Conservation (phyloP, 2,113 vertebrate genomes). For the Apus apus region DNA sequence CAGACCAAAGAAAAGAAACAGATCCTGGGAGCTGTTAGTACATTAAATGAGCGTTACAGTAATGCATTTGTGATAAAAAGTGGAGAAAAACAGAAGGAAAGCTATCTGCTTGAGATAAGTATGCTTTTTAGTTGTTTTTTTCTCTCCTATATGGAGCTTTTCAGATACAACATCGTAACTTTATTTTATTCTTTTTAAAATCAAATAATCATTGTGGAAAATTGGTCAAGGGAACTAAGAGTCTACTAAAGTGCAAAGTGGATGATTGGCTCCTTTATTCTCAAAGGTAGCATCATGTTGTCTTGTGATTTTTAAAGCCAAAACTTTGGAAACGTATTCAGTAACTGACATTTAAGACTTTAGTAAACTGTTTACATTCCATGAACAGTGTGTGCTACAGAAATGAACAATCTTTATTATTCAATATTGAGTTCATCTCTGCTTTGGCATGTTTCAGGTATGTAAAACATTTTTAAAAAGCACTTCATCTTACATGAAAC, state of each 20-base stretch:
- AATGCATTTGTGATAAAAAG: background rate
- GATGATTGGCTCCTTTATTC: background rate
- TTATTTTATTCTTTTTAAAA: background rate
- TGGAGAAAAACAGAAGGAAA: background rate
- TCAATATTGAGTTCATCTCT: slow-evolving; percentile 21
- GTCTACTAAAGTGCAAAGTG: background rate
- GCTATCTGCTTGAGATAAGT: background rate
- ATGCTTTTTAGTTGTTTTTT: background rate
- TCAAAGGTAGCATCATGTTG: background rate
- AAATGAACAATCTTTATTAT: background rate
- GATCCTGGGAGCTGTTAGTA: background rate
- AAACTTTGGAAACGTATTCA: background rate
- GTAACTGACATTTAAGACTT: background rate
- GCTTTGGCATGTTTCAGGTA: background rate
- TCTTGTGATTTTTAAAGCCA: background rate
- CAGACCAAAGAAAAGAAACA: background rate
- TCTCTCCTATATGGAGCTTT: background rate
- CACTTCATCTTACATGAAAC: slow-evolving; percentile 2
- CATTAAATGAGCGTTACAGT: background rate
- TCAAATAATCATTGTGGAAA: background rate
- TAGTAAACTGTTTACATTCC: background rate
- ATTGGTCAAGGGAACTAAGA: background rate
- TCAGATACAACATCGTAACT: background rate
- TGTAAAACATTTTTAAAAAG: background rate
- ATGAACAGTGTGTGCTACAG: background rate